phyloP scores from a whole-genome alignment of 1,140 invertebrate species.

The Paracyclopina nana region DNA sequence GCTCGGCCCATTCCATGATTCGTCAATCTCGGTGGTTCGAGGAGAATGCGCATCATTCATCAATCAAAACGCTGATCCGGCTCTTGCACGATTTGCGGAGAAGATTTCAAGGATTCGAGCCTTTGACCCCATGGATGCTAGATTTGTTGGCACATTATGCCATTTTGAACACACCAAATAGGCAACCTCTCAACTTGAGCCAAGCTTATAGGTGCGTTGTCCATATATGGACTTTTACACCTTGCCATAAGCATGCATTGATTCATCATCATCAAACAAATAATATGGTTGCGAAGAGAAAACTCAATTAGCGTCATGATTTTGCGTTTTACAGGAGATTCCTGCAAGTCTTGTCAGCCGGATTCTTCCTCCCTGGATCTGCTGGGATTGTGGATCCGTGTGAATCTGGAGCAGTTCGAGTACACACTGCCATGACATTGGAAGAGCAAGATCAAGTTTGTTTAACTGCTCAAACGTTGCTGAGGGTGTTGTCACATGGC shows the following conservation, averaged over 20 bases:
- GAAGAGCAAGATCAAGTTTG: slow-evolving; percentile 87
- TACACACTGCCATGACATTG: slow-evolving; percentile 74
- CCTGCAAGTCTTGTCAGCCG: slow-evolving; percentile 74
- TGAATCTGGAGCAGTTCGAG: slow-evolving; percentile 39
- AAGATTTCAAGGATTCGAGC: slow-evolving; percentile 69
- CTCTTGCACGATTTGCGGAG: slow-evolving; percentile 69
- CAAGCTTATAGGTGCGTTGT: too few relatives aligned
- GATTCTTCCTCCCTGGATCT: slow-evolving; percentile 82
- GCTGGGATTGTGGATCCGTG: slow-evolving; percentile 48
- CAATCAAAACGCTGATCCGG: slow-evolving; percentile 84
- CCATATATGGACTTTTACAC: too few relatives aligned
- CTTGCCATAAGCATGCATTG: too few relatives aligned
- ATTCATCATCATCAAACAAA: too few relatives aligned
- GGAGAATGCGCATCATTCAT: slow-evolving; percentile 91
- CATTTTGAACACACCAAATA: slow-evolving; percentile 83
- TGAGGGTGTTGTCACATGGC: slow-evolving; percentile 71
- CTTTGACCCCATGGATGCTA: slow-evolving; percentile 86
- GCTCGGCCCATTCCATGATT: slow-evolving; percentile 75
- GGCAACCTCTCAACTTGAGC: slow-evolving; percentile 78
- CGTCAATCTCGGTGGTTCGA: slow-evolving; percentile 87
- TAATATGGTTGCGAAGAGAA: too few relatives aligned
- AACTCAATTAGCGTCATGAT: too few relatives aligned
- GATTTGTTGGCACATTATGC: slow-evolving; percentile 88
- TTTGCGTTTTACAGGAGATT: too few relatives aligned
- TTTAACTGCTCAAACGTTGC: slow-evolving; percentile 66